Percentiles rank a stretch among this genome's conserved stretches.
phyloP scores from a whole-genome alignment of 37 sponge, comb jelly and placozoan species.

The Lycopodina hypogea region DNA sequence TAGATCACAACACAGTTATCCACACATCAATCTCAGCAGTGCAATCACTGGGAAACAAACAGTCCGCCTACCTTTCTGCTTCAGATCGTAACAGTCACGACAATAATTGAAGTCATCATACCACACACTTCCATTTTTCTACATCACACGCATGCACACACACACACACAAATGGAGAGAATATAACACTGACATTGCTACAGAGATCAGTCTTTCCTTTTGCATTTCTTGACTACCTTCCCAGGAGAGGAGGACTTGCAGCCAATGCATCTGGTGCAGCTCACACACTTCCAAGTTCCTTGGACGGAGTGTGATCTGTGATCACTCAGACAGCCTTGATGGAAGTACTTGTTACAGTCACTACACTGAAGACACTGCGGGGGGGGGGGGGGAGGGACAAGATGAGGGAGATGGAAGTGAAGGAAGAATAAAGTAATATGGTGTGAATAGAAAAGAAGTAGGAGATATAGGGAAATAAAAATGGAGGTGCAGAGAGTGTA shows the following conservation, averaged over 20 bases:
- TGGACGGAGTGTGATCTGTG: conserved; percentile 6
- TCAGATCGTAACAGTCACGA: conserved; percentile 20
- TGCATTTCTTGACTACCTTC: conserved; percentile 17
- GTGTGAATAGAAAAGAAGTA: no score
- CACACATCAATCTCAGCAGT: no score
- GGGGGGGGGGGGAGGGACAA: conserved; percentile 5
- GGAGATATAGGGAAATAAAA: no score
- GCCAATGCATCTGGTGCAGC: conserved; percentile 43
- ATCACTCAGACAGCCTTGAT: conserved; percentile 42
- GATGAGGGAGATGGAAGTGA: not conserved
- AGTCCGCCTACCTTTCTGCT: conserved; percentile 44
- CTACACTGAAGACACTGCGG: conserved; percentile 38
- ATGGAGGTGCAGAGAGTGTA: no score
- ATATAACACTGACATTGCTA: no score
- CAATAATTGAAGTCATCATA: conserved; percentile 52
- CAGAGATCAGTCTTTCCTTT: no score
- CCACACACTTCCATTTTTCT: conserved; percentile 20
- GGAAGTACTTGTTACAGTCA: conserved; percentile 40
- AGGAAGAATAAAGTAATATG: not conserved
- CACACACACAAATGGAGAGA: no score
- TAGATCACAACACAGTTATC: no score
- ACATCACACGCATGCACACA: not conserved
- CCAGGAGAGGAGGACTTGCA: conserved; percentile 35
- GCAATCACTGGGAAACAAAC: no score
- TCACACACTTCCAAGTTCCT: conserved; percentile 49